phyloP scores from a whole-genome alignment of 2,113 vertebrate genomes.

The Sakesphorus luctuosus region DNA sequence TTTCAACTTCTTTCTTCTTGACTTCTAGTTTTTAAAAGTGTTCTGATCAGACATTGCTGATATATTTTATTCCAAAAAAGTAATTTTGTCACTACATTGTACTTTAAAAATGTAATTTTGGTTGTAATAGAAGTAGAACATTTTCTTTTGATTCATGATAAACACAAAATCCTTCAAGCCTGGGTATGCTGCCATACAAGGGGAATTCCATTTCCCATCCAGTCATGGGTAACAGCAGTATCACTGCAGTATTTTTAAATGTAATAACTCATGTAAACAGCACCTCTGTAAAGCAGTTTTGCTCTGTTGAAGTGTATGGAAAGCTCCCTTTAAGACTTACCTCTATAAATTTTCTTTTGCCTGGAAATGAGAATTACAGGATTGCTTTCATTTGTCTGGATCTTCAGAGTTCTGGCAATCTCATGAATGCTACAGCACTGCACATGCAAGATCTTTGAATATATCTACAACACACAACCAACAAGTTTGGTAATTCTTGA shows the following conservation, averaged over 20 bases:
- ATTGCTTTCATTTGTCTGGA: background rate
- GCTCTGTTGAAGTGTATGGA: background rate
- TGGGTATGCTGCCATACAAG: accelerated
- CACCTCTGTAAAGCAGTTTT: background rate
- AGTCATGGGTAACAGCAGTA: background rate
- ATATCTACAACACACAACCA: background rate
- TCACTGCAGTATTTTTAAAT: background rate
- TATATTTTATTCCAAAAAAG: background rate
- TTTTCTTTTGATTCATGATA: background rate
- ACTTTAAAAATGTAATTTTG: background rate
- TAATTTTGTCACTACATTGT: background rate
- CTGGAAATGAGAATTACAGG: background rate
- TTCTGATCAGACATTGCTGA: background rate
- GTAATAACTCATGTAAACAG: background rate
- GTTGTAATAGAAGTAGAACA: background rate
- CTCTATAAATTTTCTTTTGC: background rate
- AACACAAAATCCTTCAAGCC: background rate
- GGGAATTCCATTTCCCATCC: background rate
- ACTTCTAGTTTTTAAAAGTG: background rate
- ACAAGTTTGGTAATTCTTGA: background rate
- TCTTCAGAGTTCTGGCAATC: background rate
- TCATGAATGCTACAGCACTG: background rate
- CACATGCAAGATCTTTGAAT: background rate
- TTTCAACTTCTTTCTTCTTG: background rate
- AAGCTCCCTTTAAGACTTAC: background rate